phyloP scores from a whole-genome alignment of 1,140 invertebrate genomes.

The Danaus melanippus region DNA sequence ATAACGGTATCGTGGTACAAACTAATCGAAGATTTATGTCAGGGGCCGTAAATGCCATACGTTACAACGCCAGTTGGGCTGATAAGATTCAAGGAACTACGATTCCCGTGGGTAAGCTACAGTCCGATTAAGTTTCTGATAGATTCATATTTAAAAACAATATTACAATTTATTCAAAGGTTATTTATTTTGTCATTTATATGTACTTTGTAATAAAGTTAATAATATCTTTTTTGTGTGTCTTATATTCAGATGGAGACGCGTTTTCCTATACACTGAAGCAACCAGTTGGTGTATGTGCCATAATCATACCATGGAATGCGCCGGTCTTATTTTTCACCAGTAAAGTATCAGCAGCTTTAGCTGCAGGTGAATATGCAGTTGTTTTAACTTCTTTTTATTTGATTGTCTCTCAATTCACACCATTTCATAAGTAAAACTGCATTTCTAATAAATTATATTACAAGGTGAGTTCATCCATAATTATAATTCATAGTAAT shows the following conservation, averaged over 20 bases:
- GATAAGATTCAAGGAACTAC: conserved; percentile 80
- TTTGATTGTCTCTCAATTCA: no score
- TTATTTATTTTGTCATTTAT: conserved; percentile 4
- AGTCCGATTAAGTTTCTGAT: no score
- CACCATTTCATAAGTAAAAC: no score
- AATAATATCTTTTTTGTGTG: no score
- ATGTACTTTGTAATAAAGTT: neutral
- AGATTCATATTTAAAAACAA: neutral
- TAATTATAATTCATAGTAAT: no score
- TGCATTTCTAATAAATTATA: no score
- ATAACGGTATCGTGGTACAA: conserved; percentile 48
- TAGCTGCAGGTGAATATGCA: conserved; percentile 76
- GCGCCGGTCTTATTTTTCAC: conserved; percentile 84
- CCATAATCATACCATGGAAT: conserved; percentile 56
- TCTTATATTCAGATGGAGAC: conserved; percentile 3
- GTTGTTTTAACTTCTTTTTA: neutral
- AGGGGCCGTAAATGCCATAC: conserved; percentile 75
- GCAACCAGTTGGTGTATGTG: conserved; percentile 62
- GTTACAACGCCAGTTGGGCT: conserved; percentile 50
- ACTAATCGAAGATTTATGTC: conserved; percentile 73
- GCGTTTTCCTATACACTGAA: conserved; percentile 43
- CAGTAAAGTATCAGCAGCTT: conserved; percentile 74
- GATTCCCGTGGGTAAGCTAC: conserved; percentile 30
- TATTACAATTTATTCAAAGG: neutral
- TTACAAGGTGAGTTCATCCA: no score